Evolutionary conservation across 2,113 vertebrate species (phyloP).

Genomic region (Menidia beryllina): DNA sequence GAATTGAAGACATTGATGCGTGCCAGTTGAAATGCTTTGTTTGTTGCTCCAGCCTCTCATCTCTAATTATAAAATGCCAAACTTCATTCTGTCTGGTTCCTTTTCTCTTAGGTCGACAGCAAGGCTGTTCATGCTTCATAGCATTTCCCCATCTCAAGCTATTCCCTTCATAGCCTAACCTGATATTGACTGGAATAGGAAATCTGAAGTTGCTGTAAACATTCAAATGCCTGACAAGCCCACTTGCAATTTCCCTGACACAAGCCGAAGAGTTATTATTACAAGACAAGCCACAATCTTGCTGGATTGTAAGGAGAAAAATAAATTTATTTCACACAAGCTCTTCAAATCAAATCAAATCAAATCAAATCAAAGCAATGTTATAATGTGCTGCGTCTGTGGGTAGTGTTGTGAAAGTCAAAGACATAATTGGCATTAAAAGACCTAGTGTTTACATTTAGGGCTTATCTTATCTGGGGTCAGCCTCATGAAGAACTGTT

Average conservation of each 20-base stretch:
- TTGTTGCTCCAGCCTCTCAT: constrained; percentile 66
- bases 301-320: constrained; percentile 27
- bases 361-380: no score
- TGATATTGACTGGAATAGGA: constrained; percentile 78
- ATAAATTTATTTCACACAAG: constrained; percentile 41
- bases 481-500: constrained; percentile 44
- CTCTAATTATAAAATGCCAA: constrained; percentile 81
- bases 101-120: constrained; percentile 63
- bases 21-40: constrained; percentile 64
- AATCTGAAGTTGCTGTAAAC: constrained; percentile 77
- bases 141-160: constrained; percentile 59
- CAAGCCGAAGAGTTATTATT: constrained; percentile 63
- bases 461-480: constrained; percentile 68
- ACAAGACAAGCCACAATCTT: constrained; percentile 63
- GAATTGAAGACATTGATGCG: constrained; percentile 41
- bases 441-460: constrained; percentile 72
- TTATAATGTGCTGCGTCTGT: constrained; percentile 56
- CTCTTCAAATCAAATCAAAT: constrained; percentile 38
- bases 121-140: constrained; percentile 76
- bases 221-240: constrained; percentile 75
- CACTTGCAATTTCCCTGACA: constrained; percentile 77
- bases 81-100: constrained; percentile 71
- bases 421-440: constrained; percentile 71
- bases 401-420: constrained; percentile 50
- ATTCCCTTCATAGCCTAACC: constrained; percentile 69